Conservation (phyloP, 2,797 vertebrate species). For the Sebastes hubbsi region DNA sequence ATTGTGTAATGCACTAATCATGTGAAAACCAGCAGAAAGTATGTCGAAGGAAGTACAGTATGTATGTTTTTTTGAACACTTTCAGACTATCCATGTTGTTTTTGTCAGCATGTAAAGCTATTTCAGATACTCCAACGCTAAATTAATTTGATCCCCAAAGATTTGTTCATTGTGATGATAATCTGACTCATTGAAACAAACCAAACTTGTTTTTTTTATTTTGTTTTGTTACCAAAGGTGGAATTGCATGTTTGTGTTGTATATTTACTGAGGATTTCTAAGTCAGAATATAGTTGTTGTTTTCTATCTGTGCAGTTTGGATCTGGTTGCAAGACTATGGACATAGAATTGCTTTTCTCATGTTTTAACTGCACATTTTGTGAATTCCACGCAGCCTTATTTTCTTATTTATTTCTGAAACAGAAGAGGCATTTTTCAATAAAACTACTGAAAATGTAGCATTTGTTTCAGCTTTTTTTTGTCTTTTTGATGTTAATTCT, state of each 20-base stretch:
- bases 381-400: conserved; percentile 99
- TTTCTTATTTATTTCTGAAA: conserved; percentile 99
- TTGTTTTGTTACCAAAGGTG: conserved; percentile 86
- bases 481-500: neutral
- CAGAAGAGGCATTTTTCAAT: conserved; percentile 99
- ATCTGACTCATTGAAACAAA: conserved; percentile 84
- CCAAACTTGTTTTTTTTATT: conserved; percentile 72
- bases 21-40: conserved; percentile 64
- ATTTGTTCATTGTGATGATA: conserved; percentile 83
- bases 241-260: conserved; percentile 99
- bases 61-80: conserved; percentile 52
- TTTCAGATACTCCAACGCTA: conserved; percentile 52
- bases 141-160: conserved; percentile 54
- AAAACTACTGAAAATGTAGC: conserved; percentile 99
- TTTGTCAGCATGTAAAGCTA: conserved; percentile 57
- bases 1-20: conserved; percentile 77
- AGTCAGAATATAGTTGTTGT: conserved; percentile 90
- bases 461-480: conserved; percentile 35
- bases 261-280: conserved; percentile 96
- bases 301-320: conserved; percentile 92
- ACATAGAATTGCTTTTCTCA: conserved; percentile 96
- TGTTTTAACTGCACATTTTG: conserved; percentile 99
- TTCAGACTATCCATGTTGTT: conserved; percentile 36
- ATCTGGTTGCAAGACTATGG: conserved; percentile 96
- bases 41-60: conserved; percentile 31